Base-by-base conservation (phyloP, 2,113 vertebrate genomes). In the Phocoena sinus region DNA sequence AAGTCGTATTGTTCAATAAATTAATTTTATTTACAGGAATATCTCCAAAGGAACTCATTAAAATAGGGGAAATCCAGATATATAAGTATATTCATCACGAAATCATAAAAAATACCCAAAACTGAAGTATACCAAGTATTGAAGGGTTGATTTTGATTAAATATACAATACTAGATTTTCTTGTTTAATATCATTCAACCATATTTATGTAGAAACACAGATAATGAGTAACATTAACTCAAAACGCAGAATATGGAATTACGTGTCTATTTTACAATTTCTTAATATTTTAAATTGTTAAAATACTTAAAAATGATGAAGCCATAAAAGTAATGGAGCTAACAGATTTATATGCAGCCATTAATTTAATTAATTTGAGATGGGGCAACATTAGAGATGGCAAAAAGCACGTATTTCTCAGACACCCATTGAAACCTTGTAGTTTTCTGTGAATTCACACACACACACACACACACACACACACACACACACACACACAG, bases 11-110 rank as follows among this genome's bases (percentile, higher is more conserved):
- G 65, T 93, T 85, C 12, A 76, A 15, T 28, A 67, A 0, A 73
- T 5, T 67, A 90, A 89, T 95, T 96, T 96, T 56, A 93, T 80
- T 84, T 76, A 93, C 11, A 93, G 18, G 9, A 81, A 17, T 89
- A 41, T 71, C 53, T 95, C 44, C 28, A 89, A 81, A 71, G 12
- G 7, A 91, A 63, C 23, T 83, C 81, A 12, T 87, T 76, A 53
- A 87, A 90, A 58, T 44, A 67, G 21, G 13, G 2, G 26, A 89
- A 96, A 88, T 62, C 38, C 58, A 62, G 7, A 8, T 60, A 53
- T 21, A 71, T 4, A 41, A 85, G 68, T 81, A 67, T 76, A 26
- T 63, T 70, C 20, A 62, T 44, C n/a, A 73, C 8, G 65, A 18
- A 18, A 70, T 47, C 79, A 82, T n/a, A 56, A 53, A 71, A 86